Evolutionary conservation across 92 coral and sea anemone genomes (phyloP).

Genomic region (Palythoa grandis): DNA sequence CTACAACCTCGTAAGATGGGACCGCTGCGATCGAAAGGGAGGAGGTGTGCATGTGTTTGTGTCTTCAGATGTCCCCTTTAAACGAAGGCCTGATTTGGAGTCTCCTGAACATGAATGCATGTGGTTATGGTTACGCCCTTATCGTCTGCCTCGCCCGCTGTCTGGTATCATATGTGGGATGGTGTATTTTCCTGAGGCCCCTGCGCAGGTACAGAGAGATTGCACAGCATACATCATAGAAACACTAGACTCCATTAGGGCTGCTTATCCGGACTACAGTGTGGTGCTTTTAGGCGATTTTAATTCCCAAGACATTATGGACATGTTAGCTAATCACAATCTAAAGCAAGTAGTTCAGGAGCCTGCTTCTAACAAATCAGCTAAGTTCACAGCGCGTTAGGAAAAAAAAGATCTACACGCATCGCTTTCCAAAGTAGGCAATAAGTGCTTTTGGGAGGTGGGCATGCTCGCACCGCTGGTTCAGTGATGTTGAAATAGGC

Average conservation of each 20-base stretch:
- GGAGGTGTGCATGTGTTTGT: slow-evolving; percentile 43
- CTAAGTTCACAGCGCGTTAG: slow-evolving; percentile 28
- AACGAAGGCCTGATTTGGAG: slow-evolving; percentile 26
- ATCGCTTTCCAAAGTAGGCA: slow-evolving; percentile 39
- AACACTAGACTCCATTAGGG: slow-evolving; percentile 36
- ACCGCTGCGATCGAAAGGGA: slow-evolving; percentile 31
- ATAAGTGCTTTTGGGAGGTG: slow-evolving; percentile 48
- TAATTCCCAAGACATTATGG: slow-evolving; percentile 38
- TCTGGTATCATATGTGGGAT: slow-evolving; percentile 34
- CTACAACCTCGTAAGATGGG: slow-evolving; percentile 16
- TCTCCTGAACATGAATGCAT: slow-evolving; percentile 47
- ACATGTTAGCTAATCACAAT: slow-evolving; percentile 16
- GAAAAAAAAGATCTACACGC: slow-evolving; percentile 20
- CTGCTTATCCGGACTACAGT: slow-evolving; percentile 48
- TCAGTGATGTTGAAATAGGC: background rate
- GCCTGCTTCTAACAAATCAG: slow-evolving; percentile 32
- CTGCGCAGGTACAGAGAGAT: slow-evolving; percentile 37
- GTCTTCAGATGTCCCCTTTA: background rate
- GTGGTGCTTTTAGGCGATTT: slow-evolving; percentile 58
- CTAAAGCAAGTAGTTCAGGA: slow-evolving; percentile 1
- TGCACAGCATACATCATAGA: slow-evolving; percentile 42
- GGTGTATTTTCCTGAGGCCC: slow-evolving; percentile 24
- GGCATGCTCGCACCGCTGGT: slow-evolving; percentile 1
- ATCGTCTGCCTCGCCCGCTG: slow-evolving; percentile 53
- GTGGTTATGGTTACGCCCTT: slow-evolving; percentile 58